Base-by-base conservation (phyloP, 2,888 invertebrate genomes). In the Leptura quadrifasciata region DNA sequence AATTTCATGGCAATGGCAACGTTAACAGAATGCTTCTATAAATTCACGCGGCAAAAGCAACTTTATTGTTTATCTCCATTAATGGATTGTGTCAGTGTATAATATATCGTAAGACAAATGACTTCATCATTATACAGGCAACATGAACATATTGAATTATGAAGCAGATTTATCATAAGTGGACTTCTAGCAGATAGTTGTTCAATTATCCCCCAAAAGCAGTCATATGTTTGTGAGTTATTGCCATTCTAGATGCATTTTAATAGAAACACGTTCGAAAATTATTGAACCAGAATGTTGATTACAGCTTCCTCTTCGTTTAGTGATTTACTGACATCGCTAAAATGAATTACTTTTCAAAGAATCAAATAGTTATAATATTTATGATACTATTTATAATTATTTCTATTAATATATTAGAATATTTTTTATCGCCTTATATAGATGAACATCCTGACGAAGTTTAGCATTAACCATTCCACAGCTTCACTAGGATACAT, bases 251-350 rank as follows among this genome's bases (percentile, higher is more conserved):
- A 47, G 47, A 47, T 47, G 47, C 47, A 47, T 47, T 47, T 47
- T 47, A 47, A n/a, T n/a, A 47, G 47, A 47, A 47, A n/a, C 47
- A 47, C 47, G 17, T 47, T 47, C 47, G 47, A 47, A n/a, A 47
- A 47, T n/a, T 47, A 47, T n/a, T 47, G n/a, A 47, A n/a, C 6
- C n/a, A 47, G 17, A 47, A n/a, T 47, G n/a, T 47, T n/a, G n/a
- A 47, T n/a, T 47, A 47, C 47, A 47, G 15, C 27, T 31, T 31
- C 27, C 27, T 8, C 6, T 31, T 31, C 27, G 27, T 31, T 0
- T 31, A 5, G 27, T 31, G 27, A 31, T 31, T 31, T 31, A 31
- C 8, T 31, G 27, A 31, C 6, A 6, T 31, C 0, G 5, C 27
- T 31, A 31, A 31, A 31, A 31, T 31, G 27, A 31, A 31, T 31